Evolutionary conservation across 2,797 vertebrate genomes (phyloP), one percentile per base, ranked within the genome.

Genomic region (Selene dorsalis): DNA sequence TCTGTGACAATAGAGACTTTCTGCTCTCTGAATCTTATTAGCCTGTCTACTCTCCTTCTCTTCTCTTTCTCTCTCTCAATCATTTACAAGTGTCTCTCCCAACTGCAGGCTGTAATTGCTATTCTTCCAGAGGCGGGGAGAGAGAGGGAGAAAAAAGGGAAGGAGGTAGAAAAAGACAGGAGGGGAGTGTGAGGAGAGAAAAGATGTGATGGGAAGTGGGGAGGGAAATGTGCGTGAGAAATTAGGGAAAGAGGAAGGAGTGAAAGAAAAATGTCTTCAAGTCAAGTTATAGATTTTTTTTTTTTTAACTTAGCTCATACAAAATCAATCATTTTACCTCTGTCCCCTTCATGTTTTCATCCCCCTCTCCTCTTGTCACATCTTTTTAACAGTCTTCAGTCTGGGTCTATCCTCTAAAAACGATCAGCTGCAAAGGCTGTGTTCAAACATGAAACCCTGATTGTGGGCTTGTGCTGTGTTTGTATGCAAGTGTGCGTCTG

Each of bases 11-110:
- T 67, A 32, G 65, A 81, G 71, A 88, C 77, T 71, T 87, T 78
- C 85, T 75, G 64, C 67, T 86, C 60, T 64, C 73, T 83, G 82
- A 88, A 73, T 85, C 79, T 77, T 75, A 87, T 89, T 89, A 86
- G 78, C 18, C 77, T 45, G 74, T 79, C 74, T 77, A 80, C 74
- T 84, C 83, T 38, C 58, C 59, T 69, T 66, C 78, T 69, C 79
- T 60, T 57, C 67, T 35, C 39, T 60, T 52, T 70, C 63, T 69
- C 53, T 55, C 74, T 64, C 80, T 88, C 86, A 85, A 79, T 89
- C 86, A 83, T 84, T 84, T 80, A 82, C 75, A 82, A 85, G 80
- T 65, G 67, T 78, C 60, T 79, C 75, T 12, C 77, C 79, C 18
- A 56, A 79, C 66, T 47, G 39, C 47, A 39, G 55, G 16, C 50